Base-by-base conservation (phyloP, 2,113 vertebrate species). In the Zosterops pallidus region DNA sequence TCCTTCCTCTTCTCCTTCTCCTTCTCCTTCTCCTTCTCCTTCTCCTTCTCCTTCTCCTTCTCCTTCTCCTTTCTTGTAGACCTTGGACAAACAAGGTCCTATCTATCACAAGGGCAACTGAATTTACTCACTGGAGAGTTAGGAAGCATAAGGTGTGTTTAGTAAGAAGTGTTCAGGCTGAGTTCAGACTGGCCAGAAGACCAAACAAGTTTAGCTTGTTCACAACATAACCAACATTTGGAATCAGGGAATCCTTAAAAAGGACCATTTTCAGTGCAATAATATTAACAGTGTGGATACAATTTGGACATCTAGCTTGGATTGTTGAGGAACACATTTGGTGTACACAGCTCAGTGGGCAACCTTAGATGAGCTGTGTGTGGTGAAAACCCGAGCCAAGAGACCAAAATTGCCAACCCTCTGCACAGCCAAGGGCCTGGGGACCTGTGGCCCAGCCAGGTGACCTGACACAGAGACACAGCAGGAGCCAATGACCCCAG, bases 391-490 rank as follows among this genome's bases (percentile, higher is more conserved):
- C 44, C 0, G 2, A 86, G 31, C 31, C 25, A 44, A 31, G 71
- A 42, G 25, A 31, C 26, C 33, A 42, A 37, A 77, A 31, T 9
- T 60, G 22, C 31, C 6, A 17, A 8, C 6, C 18, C 37, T 4
- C 10, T 33, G 37, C 33, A 26, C 55, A 33, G 39, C 0, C 0
- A 42, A 44, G 53, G 31, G 25, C 26, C 16, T 9, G 26, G 14
- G 11, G 18, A 33, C 18, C 52, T 25, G 35, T 35, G 29, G 11
- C 33, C 35, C 0, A 0, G 22, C 9, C 28, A 33, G 46, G 46
- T 77, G 39, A 37, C 6, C 0, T 0, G 7, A 53, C 23, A 62
- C 28, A n/a, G 33, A 46, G 47, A 28, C 22, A 53, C 0, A 0
- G 23, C 12, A 46, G 39, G 15, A 46, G 9, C 28, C 24, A 22